phyloP scores from a whole-genome alignment of 2,888 invertebrate species.

The Junonia oenone region DNA sequence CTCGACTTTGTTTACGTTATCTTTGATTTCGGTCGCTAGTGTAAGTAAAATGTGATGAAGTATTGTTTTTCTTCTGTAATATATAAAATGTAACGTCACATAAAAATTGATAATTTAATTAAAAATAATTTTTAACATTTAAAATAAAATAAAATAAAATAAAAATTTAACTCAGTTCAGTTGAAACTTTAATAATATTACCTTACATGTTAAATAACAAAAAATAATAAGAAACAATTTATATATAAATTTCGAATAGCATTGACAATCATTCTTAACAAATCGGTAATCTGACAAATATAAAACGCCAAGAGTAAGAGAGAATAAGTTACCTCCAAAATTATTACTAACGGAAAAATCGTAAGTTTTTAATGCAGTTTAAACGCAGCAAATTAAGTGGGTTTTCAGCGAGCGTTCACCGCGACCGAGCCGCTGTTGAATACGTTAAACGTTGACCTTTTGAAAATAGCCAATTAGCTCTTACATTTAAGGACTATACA shows the following conservation, averaged over 20 bases:
- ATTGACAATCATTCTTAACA: too few species aligned
- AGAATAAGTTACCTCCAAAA: background rate
- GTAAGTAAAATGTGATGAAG: background rate
- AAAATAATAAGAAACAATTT: too few species aligned
- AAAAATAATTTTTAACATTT: too few species aligned
- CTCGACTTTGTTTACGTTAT: background rate
- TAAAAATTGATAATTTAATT: too few species aligned
- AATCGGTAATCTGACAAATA: background rate
- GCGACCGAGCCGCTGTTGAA: background rate
- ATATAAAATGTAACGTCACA: too few species aligned
- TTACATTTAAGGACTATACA: background rate
- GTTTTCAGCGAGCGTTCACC: background rate
- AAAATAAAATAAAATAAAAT: too few species aligned
- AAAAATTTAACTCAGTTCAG: too few species aligned
- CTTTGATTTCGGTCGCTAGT: background rate
- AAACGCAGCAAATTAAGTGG: background rate
- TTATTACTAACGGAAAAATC: background rate
- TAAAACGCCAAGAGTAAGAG: background rate
- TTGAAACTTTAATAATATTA: too few species aligned
- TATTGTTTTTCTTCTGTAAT: too few species aligned
- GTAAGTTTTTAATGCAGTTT: background rate
- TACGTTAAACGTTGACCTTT: background rate
- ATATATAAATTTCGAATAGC: too few species aligned
- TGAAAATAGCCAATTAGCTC: background rate
- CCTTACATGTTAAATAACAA: too few species aligned